phyloP scores from a whole-genome alignment of 2,113 vertebrate genomes.

The Chionodraco myersi region DNA sequence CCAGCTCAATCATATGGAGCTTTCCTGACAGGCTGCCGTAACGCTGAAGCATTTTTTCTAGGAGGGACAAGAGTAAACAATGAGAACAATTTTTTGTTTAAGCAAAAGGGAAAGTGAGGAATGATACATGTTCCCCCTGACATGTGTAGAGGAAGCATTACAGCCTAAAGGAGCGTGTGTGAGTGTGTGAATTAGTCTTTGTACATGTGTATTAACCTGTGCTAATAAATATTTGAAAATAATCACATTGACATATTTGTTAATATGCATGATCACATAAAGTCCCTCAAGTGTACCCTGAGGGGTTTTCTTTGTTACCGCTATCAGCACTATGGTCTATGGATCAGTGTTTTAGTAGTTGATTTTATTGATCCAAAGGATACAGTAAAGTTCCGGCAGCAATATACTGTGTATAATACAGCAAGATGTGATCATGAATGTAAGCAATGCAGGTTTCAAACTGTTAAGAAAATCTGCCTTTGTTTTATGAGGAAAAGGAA shows the following conservation, averaged over 20 bases:
- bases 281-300: neutral
- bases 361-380: neutral
- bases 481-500: neutral
- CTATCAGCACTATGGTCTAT: neutral
- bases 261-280: neutral
- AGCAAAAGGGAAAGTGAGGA: constrained; percentile 23
- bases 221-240: neutral
- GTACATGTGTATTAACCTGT: neutral
- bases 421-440: neutral
- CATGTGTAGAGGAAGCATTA: constrained; percentile 41
- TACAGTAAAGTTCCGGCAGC: neutral
- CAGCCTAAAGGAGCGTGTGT: constrained; percentile 48
- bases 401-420: neutral
- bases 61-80: constrained; percentile 41
- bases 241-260: neutral
- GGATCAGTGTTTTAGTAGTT: neutral
- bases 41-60: constrained; percentile 90
- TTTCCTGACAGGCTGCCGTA: constrained; percentile 91
- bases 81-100: constrained; percentile 37
- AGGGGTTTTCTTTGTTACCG: neutral
- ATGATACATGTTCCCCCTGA: constrained; percentile 60
- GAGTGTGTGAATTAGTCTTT: constrained; percentile 40
- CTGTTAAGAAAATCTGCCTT: neutral
- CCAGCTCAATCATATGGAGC: constrained; percentile 92
- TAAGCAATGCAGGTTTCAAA: neutral